These are phyloP conservation scores for Archips xylosteana DNA, from an alignment of 2,888 invertebrate genomes.

Conservation along the genomic window DNA sequence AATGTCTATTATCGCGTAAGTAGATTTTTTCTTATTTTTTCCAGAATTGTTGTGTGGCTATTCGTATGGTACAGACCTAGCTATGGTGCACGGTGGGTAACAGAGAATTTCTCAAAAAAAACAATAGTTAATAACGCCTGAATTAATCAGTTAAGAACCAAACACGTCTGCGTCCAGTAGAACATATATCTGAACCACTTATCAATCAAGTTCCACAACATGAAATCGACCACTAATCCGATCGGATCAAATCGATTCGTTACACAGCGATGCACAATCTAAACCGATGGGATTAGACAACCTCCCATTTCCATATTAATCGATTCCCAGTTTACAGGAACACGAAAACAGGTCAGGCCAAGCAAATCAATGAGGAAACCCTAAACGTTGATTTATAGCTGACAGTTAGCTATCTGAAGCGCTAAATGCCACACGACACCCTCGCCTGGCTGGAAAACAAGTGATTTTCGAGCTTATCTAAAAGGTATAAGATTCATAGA, in stretches of 20 bases:
- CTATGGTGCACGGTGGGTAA: too few species aligned
- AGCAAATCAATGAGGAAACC: constrained; percentile 68
- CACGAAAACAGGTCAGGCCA: constrained; percentile 58
- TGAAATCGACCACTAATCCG: not conserved
- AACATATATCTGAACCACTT: not conserved
- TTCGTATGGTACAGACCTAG: too few species aligned
- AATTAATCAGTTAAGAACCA: too few species aligned
- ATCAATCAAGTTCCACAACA: not conserved
- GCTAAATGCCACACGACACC: constrained; percentile 45
- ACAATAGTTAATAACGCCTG: too few species aligned
- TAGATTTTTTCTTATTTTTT: too few species aligned
- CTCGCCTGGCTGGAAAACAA: not conserved
- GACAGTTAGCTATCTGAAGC: constrained; percentile 60
- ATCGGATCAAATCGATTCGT: not conserved
- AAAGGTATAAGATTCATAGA: not conserved
- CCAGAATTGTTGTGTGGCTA: too few species aligned
- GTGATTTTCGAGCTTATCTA: not conserved
- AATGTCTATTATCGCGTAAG: too few species aligned
- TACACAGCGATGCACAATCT: not conserved
- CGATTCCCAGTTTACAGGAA: constrained; percentile 15
- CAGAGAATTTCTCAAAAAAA: too few species aligned
- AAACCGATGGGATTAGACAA: constrained; percentile 14
- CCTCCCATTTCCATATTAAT: constrained; percentile 24
- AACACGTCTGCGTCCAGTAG: too few species aligned
- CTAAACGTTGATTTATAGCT: constrained; percentile 63